Conservation (phyloP, 2,888 invertebrate genomes). For the Galerucella pusilla region DNA sequence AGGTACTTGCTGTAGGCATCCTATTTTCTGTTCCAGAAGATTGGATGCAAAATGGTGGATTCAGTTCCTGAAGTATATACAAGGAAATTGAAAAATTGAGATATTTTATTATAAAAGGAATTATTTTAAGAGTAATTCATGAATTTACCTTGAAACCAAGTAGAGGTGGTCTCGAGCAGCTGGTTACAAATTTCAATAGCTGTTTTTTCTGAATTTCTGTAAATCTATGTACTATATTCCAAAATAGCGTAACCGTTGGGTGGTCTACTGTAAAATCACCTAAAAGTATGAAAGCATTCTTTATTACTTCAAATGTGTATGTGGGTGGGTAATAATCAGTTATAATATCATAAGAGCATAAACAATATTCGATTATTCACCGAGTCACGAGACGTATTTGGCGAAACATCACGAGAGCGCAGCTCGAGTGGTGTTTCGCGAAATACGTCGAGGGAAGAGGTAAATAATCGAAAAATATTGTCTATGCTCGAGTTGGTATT, state of each 20-base stretch:
- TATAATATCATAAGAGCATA: too few species aligned
- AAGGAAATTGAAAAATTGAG: neutral
- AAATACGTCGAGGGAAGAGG: too few species aligned
- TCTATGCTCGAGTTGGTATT: too few species aligned
- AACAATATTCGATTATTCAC: too few species aligned
- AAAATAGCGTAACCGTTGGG: conserved; percentile 87
- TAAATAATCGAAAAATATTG: too few species aligned
- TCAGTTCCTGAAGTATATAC: conserved; percentile 77
- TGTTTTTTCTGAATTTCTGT: conserved; percentile 86
- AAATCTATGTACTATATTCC: conserved; percentile 88
- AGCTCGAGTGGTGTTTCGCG: too few species aligned
- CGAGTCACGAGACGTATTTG: too few species aligned
- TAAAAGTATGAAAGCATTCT: conserved; percentile 47
- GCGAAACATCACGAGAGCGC: too few species aligned
- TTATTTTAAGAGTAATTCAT: neutral
- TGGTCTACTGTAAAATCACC: conserved; percentile 87
- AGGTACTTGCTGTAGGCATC: conserved; percentile 96
- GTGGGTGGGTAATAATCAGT: too few species aligned
- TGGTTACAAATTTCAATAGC: conserved; percentile 96
- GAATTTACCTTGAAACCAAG: conserved; percentile 90
- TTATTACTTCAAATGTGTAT: neutral
- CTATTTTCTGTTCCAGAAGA: conserved; percentile 90
- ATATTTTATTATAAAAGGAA: neutral
- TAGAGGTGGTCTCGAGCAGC: conserved; percentile 95
- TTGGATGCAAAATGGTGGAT: conserved; percentile 97